Conservation (phyloP, 1,140 invertebrate species). For the Danaus melanippus region DNA sequence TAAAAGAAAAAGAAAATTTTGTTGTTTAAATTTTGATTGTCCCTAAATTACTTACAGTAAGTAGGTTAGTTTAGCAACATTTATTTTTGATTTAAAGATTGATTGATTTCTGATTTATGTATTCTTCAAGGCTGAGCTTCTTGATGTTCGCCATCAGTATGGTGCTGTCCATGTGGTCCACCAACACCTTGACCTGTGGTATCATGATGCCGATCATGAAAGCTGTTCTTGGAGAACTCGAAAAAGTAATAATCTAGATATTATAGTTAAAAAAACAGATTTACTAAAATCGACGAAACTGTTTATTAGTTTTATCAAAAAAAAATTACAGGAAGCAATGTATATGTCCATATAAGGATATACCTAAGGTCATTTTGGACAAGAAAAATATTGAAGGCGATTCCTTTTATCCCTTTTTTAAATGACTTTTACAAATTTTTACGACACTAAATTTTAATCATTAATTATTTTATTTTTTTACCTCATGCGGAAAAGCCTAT, state of each 20-base stretch:
- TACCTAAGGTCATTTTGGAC: too few relatives aligned
- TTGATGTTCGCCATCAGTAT: slow-evolving; percentile 80
- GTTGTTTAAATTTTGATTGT: neutral
- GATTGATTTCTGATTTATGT: slow-evolving; percentile 1
- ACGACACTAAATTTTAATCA: too few relatives aligned
- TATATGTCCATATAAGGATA: too few relatives aligned
- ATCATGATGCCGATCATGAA: slow-evolving; percentile 86
- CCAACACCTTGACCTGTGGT: slow-evolving; percentile 82
- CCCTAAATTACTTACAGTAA: neutral
- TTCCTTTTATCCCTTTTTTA: too few relatives aligned
- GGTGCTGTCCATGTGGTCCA: slow-evolving; percentile 87
- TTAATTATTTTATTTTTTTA: too few relatives aligned
- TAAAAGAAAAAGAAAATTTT: neutral
- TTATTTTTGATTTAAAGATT: neutral
- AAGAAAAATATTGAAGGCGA: too few relatives aligned
- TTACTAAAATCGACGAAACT: too few relatives aligned
- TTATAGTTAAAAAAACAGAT: too few relatives aligned
- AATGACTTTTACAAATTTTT: too few relatives aligned
- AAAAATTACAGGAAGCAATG: too few relatives aligned
- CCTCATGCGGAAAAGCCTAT: too few relatives aligned
- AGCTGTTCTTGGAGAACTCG: slow-evolving; percentile 77
- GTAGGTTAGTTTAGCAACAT: neutral
- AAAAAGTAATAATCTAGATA: slow-evolving; percentile 65
- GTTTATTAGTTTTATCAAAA: too few relatives aligned
- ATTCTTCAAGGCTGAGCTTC: slow-evolving; percentile 75